A percentile compares a stretch with the other conserved stretches of the same genome.
These are phyloP conservation scores for Stomatorhinus walkeri DNA, from an alignment of 2,797 vertebrate genomes.

Conservation along the genomic window DNA sequence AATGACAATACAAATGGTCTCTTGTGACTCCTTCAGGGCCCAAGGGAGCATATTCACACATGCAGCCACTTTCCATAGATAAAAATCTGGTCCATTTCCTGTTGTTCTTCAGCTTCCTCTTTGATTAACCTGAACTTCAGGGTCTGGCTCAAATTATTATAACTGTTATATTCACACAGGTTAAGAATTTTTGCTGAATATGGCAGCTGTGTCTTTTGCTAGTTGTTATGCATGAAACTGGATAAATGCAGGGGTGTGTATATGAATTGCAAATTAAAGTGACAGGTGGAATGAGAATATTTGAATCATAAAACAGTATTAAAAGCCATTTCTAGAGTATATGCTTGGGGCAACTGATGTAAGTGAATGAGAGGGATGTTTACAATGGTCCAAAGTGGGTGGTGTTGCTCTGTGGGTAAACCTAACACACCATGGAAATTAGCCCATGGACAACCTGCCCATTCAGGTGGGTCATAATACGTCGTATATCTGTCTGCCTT, in stretches of 20 bases:
- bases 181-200: not conserved
- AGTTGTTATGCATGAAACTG: not conserved
- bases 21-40: not conserved
- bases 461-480: not conserved
- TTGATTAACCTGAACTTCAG: not conserved
- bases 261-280: not conserved
- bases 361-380: not conserved
- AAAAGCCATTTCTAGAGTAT: not conserved
- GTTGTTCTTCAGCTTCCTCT: not conserved
- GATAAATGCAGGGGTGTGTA: not conserved
- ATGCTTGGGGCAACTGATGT: not conserved
- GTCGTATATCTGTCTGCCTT: not conserved
- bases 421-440: not conserved
- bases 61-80: not conserved
- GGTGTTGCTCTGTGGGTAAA: not conserved
- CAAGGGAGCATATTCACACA: not conserved
- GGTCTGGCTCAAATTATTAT: not conserved
- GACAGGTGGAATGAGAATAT: not conserved
- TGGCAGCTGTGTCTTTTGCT: not conserved
- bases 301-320: not conserved
- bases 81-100: not conserved
- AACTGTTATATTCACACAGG: too few relatives aligned
- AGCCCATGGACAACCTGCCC: too few relatives aligned
- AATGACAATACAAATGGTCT: not conserved
- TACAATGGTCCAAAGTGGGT: not conserved